phyloP scores from a whole-genome alignment of 2,113 vertebrate genomes.

The Hemicordylus capensis region DNA sequence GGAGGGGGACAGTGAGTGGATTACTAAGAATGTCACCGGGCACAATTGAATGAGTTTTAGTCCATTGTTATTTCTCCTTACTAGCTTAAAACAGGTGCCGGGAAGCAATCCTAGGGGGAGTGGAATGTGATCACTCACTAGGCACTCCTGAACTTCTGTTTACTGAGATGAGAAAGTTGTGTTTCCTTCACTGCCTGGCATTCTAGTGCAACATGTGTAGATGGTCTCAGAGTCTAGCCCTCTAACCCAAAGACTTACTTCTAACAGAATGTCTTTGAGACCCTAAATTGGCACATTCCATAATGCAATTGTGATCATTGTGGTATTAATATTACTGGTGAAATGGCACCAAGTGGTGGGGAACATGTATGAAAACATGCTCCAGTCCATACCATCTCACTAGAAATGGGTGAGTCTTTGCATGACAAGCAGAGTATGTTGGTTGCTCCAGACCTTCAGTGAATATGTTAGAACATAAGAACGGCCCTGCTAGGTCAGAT shows the following conservation, averaged over 20 bases:
- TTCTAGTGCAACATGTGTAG: not conserved
- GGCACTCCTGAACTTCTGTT: not conserved
- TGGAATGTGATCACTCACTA: not conserved
- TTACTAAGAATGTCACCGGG: not conserved
- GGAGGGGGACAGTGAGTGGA: not conserved
- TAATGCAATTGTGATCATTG: not conserved
- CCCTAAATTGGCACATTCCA: not conserved
- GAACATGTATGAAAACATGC: not conserved
- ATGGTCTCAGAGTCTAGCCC: not conserved
- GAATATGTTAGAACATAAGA: too few species aligned
- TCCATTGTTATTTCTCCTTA: not conserved
- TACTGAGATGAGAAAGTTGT: not conserved
- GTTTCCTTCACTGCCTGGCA: not conserved
- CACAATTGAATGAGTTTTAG: not conserved
- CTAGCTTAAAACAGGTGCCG: not conserved
- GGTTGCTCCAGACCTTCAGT: not conserved
- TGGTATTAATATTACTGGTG: not conserved
- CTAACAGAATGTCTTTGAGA: not conserved
- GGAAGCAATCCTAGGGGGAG: not conserved
- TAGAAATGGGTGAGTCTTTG: not conserved
- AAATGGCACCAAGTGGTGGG: not conserved
- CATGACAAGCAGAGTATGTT: not conserved
- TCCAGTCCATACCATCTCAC: too few species aligned
- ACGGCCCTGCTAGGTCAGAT: too few species aligned
- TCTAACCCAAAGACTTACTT: not conserved